Evolutionary conservation across 2,113 vertebrate species (phyloP).

Genomic region (Psittacula cyanocephala): DNA sequence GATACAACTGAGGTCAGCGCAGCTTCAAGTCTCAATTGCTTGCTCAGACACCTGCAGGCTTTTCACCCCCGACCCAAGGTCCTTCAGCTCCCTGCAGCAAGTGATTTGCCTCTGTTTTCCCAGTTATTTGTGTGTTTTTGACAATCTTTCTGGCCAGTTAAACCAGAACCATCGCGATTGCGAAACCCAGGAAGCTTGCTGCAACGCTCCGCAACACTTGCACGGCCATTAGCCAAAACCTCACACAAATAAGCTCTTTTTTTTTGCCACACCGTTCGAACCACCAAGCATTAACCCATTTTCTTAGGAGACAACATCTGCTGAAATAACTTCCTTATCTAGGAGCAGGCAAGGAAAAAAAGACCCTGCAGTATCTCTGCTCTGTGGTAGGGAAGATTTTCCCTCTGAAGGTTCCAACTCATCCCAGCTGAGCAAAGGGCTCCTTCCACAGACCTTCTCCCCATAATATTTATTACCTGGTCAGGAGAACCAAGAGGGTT

Average conservation of each 20-base stretch:
- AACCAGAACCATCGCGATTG: conserved; percentile 36
- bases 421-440: background rate
- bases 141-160: conserved; percentile 56
- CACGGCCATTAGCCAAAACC: conserved; percentile 45
- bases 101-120: background rate
- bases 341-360: background rate
- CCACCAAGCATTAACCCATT: conserved; percentile 49
- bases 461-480: background rate
- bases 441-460: background rate
- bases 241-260: conserved; percentile 45
- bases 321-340: conserved; percentile 49
- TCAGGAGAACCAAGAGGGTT: background rate
- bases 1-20: background rate
- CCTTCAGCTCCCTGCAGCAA: background rate
- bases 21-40: background rate
- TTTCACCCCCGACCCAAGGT: background rate
- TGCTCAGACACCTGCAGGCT: background rate
- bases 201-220: conserved; percentile 50
- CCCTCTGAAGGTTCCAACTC: background rate
- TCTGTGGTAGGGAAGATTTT: background rate
- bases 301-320: conserved; percentile 53
- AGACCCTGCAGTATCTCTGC: background rate
- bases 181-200: conserved; percentile 63
- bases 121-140: background rate
- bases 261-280: conserved; percentile 38